Percentiles rank a stretch among this genome's conserved stretches.
These are phyloP conservation scores for Cataglyphis albicans DNA, from an alignment of 2,888 invertebrate species.

Conservation along the genomic window DNA sequence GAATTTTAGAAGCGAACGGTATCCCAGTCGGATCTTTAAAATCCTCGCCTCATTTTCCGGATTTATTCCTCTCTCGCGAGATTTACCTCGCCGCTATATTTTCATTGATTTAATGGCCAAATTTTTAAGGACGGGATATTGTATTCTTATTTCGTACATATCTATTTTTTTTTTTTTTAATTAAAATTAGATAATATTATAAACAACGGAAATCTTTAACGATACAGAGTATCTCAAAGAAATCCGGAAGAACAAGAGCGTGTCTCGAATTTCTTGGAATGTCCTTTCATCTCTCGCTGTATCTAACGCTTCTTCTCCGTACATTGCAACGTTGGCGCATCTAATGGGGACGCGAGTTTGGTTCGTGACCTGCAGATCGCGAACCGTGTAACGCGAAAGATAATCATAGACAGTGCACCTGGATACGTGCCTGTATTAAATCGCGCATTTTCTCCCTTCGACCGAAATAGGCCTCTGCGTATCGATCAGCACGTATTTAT, in stretches of 20 bases:
- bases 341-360: conserved; percentile 42
- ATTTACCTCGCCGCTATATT: not conserved
- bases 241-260: not conserved
- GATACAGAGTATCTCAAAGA: not conserved
- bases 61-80: not conserved
- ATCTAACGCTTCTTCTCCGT: not conserved
- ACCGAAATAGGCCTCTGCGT: conserved; percentile 18
- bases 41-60: not conserved
- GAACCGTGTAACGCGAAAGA: conserved; percentile 41
- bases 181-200: not conserved
- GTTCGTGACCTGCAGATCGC: conserved; percentile 38
- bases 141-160: not conserved
- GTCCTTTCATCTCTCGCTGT: not conserved
- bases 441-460: conserved; percentile 40
- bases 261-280: not conserved
- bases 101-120: not conserved
- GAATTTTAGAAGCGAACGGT: conserved; percentile 21
- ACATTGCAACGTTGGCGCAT: conserved; percentile 22
- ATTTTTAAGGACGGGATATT: not conserved
- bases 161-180: not conserved
- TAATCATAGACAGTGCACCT: conserved; percentile 15
- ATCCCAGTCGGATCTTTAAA: not conserved
- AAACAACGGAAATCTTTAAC: not conserved
- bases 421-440: conserved; percentile 5
- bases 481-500: conserved; percentile 35